Conservation (phyloP, 2,113 vertebrate species). For the Hydrochoerus hydrochaeris region DNA sequence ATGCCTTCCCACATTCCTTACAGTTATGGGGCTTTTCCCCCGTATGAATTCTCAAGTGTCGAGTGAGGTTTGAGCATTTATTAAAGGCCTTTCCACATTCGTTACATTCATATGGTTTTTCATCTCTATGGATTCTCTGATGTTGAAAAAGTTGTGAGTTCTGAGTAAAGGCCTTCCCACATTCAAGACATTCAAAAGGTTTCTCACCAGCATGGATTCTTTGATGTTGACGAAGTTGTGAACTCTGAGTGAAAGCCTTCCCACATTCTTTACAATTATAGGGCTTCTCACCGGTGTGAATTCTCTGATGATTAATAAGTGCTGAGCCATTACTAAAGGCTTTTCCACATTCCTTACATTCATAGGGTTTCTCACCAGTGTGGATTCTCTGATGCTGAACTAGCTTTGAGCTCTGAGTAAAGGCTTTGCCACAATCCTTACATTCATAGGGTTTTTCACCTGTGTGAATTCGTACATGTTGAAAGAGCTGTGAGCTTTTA, state of each 20-base stretch:
- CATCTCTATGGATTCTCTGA: constrained; percentile 78
- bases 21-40: constrained; percentile 75
- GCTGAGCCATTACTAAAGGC: constrained; percentile 78
- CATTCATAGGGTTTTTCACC: constrained; percentile 82
- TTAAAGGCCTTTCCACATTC: constrained; percentile 81
- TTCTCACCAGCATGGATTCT: constrained; percentile 80
- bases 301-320: constrained; percentile 78
- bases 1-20: constrained; percentile 67
- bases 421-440: constrained; percentile 77
- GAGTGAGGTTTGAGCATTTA: constrained; percentile 78
- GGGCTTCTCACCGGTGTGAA: constrained; percentile 80
- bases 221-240: constrained; percentile 79
- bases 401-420: constrained; percentile 77
- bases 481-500: constrained; percentile 78
- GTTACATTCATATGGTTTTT: constrained; percentile 78
- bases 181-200: constrained; percentile 79
- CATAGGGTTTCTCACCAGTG: constrained; percentile 80
- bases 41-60: constrained; percentile 75
- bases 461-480: constrained; percentile 79
- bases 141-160: constrained; percentile 80
- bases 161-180: constrained; percentile 80
- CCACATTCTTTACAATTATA: constrained; percentile 79
- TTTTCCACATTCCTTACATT: constrained; percentile 79
- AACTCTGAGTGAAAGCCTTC: constrained; percentile 79
- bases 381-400: constrained; percentile 80